Percentiles rank a stretch among this genome's conserved stretches.
Evolutionary conservation across 2,888 invertebrate species (phyloP).

Genomic region (Thera britannica): DNA sequence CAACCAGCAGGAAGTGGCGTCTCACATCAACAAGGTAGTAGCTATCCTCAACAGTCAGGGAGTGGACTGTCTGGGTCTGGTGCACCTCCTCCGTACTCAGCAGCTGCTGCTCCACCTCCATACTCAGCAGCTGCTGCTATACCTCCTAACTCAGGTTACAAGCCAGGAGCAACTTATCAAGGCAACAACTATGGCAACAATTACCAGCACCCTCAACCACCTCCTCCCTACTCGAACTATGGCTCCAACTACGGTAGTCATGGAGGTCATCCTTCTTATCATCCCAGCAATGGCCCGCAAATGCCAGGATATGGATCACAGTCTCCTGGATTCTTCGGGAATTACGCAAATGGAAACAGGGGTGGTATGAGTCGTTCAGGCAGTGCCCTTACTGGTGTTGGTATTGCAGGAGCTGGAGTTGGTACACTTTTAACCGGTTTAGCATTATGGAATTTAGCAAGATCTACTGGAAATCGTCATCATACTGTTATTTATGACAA

Average conservation of each 20-base stretch:
- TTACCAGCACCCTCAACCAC: constrained; percentile 66
- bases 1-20: constrained; percentile 48
- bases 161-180: constrained; percentile 49
- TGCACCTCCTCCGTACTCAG: not conserved
- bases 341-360: constrained; percentile 62
- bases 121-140: constrained; percentile 36
- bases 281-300: constrained; percentile 57
- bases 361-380: constrained; percentile 67
- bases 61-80: constrained; percentile 45
- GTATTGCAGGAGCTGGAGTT: constrained; percentile 77
- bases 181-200: constrained; percentile 56
- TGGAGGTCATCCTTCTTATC: constrained; percentile 57
- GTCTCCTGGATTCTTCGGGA: constrained; percentile 75
- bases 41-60: constrained; percentile 42
- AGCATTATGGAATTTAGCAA: constrained; percentile 80
- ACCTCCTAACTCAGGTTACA: constrained; percentile 58
- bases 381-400: constrained; percentile 71
- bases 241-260: constrained; percentile 54
- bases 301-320: constrained; percentile 66
- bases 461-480: constrained; percentile 72
- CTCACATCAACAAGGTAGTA: constrained; percentile 45
- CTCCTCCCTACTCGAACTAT: constrained; percentile 60
- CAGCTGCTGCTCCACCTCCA: not conserved
- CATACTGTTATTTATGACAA: constrained; percentile 80
- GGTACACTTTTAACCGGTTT: constrained; percentile 79